A percentile compares a stretch with the other conserved stretches of the same genome.
Evolutionary conservation across 2,888 invertebrate species (phyloP).

Genomic region (Thera britannica): DNA sequence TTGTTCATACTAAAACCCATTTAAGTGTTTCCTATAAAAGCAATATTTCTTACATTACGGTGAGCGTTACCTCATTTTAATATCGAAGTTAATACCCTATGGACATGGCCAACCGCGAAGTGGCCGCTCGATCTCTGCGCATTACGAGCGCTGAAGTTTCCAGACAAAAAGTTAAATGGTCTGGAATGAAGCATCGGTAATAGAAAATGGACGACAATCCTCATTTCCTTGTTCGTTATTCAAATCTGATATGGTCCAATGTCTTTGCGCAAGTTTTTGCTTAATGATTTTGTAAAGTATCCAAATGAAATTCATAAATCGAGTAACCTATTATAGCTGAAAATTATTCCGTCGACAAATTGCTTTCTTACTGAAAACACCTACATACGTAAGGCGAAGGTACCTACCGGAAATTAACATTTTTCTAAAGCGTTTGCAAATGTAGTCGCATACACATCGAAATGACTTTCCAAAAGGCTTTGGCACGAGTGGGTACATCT

Average conservation of each 20-base stretch:
- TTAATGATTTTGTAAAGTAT: conserved; percentile 30
- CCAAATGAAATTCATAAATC: conserved; percentile 29
- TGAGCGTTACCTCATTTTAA: conserved; percentile 50
- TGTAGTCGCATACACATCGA: conserved; percentile 64
- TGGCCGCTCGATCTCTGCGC: conserved; percentile 51
- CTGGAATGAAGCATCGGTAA: conserved; percentile 73
- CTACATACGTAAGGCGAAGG: conserved; percentile 18
- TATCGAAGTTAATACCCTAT: conserved; percentile 51
- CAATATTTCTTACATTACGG: conserved; percentile 48
- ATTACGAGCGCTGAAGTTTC: conserved; percentile 67
- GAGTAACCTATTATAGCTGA: conserved; percentile 14
- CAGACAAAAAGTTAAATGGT: conserved; percentile 75
- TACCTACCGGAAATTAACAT: conserved; percentile 66
- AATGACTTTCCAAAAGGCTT: conserved; percentile 64
- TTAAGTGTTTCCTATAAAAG: conserved; percentile 44
- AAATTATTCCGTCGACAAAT: conserved; percentile 11
- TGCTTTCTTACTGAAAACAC: conserved; percentile 11
- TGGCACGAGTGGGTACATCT: conserved; percentile 48
- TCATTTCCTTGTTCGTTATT: conserved; percentile 71
- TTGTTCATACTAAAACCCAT: conserved; percentile 34
- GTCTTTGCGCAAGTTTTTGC: conserved; percentile 40
- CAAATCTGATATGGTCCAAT: conserved; percentile 51
- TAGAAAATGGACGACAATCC: conserved; percentile 75
- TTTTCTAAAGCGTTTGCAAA: conserved; percentile 70
- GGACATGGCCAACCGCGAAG: conserved; percentile 55